These are phyloP conservation scores for Lysandra coridon DNA, from an alignment of 2,888 invertebrate genomes.

Conservation along the genomic window DNA sequence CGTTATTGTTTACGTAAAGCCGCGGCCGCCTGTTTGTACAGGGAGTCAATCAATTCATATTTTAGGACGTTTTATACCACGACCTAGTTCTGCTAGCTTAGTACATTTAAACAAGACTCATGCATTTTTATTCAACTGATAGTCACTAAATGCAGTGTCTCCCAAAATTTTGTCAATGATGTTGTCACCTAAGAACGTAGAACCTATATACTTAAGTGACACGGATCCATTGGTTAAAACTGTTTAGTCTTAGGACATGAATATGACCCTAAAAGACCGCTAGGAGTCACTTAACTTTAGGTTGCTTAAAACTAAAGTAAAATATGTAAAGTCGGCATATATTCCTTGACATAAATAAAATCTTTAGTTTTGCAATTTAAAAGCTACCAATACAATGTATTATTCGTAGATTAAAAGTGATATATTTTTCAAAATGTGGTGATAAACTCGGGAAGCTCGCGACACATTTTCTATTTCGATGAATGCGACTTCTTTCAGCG, in stretches of 20 bases:
- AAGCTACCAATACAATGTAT: too few relatives aligned
- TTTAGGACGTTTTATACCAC: neutral
- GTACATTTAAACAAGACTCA: neutral
- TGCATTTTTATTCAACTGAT: neutral
- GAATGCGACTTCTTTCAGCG: conserved; percentile 44
- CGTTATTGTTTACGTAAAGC: neutral
- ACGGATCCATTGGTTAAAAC: too few relatives aligned
- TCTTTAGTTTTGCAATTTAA: too few relatives aligned
- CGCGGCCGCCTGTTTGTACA: conserved; percentile 19
- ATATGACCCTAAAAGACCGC: too few relatives aligned
- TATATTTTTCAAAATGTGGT: neutral
- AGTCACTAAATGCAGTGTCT: neutral
- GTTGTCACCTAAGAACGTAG: too few relatives aligned
- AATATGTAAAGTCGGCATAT: too few relatives aligned
- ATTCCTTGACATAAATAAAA: too few relatives aligned
- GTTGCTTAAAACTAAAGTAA: too few relatives aligned
- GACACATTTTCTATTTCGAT: conserved; percentile 34
- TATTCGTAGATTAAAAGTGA: neutral
- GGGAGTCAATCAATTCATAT: neutral
- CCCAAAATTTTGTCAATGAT: too few relatives aligned
- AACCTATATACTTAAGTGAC: too few relatives aligned
- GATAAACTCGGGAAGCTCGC: conserved; percentile 32
- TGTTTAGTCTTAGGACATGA: too few relatives aligned
- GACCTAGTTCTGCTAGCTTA: neutral
- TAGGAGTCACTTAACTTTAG: neutral